Evolutionary conservation across 2,888 invertebrate genomes (phyloP), one percentile per base, ranked within the genome.

Genomic region (Amiota minor): DNA sequence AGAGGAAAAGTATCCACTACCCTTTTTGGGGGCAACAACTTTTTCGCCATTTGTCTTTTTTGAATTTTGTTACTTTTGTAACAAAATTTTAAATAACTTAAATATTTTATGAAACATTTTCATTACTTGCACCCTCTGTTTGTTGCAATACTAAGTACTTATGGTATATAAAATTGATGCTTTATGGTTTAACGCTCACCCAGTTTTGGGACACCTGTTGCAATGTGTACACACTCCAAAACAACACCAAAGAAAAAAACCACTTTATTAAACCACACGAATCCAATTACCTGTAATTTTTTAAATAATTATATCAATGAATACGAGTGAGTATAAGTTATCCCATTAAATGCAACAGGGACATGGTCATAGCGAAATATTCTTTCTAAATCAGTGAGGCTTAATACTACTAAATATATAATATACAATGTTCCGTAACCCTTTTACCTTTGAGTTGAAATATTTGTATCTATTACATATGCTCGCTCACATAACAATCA

Each of bases 401-500:
- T n/a, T 10, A 14, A 53, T 11, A 53, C 10, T 10, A 8, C 11
- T 53, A n/a, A 1, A n/a, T 53, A 6, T 53, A 11, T 53, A 8
- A 53, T 16, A 6, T 53, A n/a, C 53, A 53, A 9, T 53, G 35
- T 20, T 20, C 3, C 18, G 23, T 23, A 6, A 59, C 59, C 59
- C 59, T 59, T 59, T 20, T 3, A 56, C 18, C 16, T 18, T 9
- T 18, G 12, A 23, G 4, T 18, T 11, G 23, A 59, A 20, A 59
- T 16, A 55, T 55, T 18, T 18, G 55, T 55, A 16, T 18, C 8
- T 53, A 53, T 59, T 59, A 3, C 59, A 35, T 35, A n/a, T n/a
- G n/a, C n/a, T n/a, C n/a, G 35, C 35, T 35, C 35, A 6, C 53
- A 23, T 12, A 20, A 45, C 45, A 62, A 83, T 83, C 84, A 83